Evolutionary conservation across 2,888 invertebrate species (phyloP).

Genomic region (Mimas tiliae): DNA sequence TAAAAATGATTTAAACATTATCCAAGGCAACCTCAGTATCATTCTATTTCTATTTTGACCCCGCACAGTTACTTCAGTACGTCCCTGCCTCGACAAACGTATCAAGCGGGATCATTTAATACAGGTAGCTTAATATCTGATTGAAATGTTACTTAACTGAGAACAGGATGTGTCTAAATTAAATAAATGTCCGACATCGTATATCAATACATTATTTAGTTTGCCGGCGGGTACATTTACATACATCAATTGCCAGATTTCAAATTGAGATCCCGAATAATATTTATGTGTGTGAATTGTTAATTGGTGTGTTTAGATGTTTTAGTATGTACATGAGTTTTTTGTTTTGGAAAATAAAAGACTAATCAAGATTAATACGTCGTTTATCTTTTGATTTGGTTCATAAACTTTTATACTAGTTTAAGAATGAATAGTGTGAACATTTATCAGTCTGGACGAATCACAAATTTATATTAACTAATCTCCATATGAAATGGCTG

Average conservation of each 20-base stretch:
- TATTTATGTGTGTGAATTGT: neutral
- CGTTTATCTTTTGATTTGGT: neutral
- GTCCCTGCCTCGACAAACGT: constrained; percentile 21
- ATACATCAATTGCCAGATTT: constrained; percentile 11
- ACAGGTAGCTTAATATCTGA: constrained; percentile 40
- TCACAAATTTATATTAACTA: too few relatives aligned
- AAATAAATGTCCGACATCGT: constrained; percentile 35
- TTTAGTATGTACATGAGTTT: neutral
- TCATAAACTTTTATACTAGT: neutral
- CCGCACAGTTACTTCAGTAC: neutral
- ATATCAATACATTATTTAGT: constrained; percentile 34
- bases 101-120: constrained; percentile 34
- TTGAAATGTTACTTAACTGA: constrained; percentile 35
- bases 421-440: too few relatives aligned
- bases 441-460: too few relatives aligned
- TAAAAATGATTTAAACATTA: neutral
- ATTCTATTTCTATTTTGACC: neutral
- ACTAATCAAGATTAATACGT: neutral
- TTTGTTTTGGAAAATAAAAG: neutral
- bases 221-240: constrained; percentile 14
- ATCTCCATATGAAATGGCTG: too few relatives aligned
- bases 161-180: constrained; percentile 39
- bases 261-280: constrained; percentile 4
- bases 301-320: neutral
- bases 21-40: neutral